Evolutionary conservation across 2,888 invertebrate genomes (phyloP).

Genomic region (Microdon myrmicae): DNA sequence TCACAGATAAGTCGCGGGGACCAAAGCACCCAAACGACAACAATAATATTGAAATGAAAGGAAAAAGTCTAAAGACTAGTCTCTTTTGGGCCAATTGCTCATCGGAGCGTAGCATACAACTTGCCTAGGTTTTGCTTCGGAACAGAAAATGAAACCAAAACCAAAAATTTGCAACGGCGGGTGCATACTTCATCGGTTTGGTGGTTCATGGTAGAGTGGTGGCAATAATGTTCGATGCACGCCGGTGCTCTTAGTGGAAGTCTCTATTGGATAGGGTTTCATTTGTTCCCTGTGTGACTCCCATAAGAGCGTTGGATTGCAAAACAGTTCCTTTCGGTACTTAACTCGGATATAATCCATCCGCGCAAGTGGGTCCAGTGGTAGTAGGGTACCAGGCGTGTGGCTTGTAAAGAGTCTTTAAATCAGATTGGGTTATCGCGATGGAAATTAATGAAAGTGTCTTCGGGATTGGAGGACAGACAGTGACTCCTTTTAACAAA

Average conservation of each 20-base stretch:
- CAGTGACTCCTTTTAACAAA: conserved; percentile 34
- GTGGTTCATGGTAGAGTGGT: conserved; percentile 9
- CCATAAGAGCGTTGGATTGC: conserved; percentile 25
- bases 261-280: conserved; percentile 46
- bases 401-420: conserved; percentile 44
- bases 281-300: conserved; percentile 29
- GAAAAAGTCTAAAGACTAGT: conserved; percentile 45
- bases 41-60: conserved; percentile 14
- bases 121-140: conserved; percentile 37
- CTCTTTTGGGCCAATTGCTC: conserved; percentile 52
- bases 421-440: conserved; percentile 46
- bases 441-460: conserved; percentile 49
- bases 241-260: conserved; percentile 14
- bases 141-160: conserved; percentile 42
- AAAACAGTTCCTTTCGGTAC: conserved; percentile 52
- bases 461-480: neutral
- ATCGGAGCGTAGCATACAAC: conserved; percentile 45
- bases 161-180: conserved; percentile 31
- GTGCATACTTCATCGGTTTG: conserved; percentile 42
- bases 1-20: conserved; percentile 31
- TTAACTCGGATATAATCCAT: conserved; percentile 49
- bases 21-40: conserved; percentile 4
- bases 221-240: conserved; percentile 4
- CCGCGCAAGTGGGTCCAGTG: conserved; percentile 37
- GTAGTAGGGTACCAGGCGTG: conserved; percentile 23